Conservation (phyloP, 2,797 vertebrate genomes). For the Silurus aristotelis region DNA sequence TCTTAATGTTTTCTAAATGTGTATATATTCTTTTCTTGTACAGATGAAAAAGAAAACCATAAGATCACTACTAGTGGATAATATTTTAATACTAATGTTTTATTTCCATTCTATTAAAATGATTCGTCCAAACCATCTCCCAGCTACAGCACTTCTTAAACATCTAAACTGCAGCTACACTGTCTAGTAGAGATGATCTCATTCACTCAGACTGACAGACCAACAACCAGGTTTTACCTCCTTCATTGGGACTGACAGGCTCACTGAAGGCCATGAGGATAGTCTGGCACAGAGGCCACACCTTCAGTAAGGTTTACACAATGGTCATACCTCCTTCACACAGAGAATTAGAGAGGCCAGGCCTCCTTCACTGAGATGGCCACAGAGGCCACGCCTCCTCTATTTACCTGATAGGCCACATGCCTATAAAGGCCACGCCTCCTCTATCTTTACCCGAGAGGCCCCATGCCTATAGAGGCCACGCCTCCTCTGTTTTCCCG, state of each 20-base stretch:
- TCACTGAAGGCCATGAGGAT: too few species aligned
- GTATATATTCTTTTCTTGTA: neutral
- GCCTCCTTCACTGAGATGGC: too few species aligned
- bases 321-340: too few species aligned
- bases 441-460: neutral
- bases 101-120: conserved; percentile 17
- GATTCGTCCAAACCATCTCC: neutral
- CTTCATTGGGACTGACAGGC: neutral
- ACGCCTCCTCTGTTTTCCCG: neutral
- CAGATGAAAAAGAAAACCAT: neutral
- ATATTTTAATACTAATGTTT: conserved; percentile 5
- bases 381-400: too few species aligned
- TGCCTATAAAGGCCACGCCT: neutral
- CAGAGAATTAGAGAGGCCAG: too few species aligned
- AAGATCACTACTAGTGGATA: neutral
- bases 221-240: neutral
- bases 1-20: neutral
- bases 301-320: too few species aligned
- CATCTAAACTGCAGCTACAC: neutral
- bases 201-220: neutral
- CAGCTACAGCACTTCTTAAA: neutral
- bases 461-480: too few species aligned
- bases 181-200: neutral
- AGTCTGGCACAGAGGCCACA: too few species aligned
- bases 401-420: neutral